Evolutionary conservation across 2,888 invertebrate genomes (phyloP).

Genomic region (Trachelus iudaicus): DNA sequence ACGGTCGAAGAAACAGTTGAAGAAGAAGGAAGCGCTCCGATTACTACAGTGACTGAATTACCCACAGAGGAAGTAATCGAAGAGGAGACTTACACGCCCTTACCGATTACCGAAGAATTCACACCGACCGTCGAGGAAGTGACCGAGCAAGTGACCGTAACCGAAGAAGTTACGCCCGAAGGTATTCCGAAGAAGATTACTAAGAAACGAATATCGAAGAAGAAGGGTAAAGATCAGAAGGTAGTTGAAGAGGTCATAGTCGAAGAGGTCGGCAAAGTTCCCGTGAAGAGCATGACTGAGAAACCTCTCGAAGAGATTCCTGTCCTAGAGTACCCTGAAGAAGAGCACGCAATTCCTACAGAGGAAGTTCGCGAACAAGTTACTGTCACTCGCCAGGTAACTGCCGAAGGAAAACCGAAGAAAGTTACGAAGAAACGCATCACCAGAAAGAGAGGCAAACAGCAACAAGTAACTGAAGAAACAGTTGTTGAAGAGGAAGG

Average conservation of each 20-base stretch:
- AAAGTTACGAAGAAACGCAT: slow-evolving; percentile 36
- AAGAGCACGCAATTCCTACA: slow-evolving; percentile 30
- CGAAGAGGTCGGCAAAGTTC: slow-evolving; percentile 33
- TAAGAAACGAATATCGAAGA: slow-evolving; percentile 54
- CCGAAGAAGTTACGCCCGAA: slow-evolving; percentile 52
- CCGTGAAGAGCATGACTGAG: slow-evolving; percentile 44
- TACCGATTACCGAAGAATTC: slow-evolving; percentile 38
- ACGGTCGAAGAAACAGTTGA: slow-evolving; percentile 8
- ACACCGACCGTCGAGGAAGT: slow-evolving; percentile 49
- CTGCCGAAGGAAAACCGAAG: slow-evolving; percentile 38
- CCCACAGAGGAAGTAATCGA: slow-evolving; percentile 10
- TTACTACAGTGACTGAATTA: slow-evolving; percentile 11
- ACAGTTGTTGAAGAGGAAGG: slow-evolving; percentile 35
- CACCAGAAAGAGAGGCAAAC: slow-evolving; percentile 62
- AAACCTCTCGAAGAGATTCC: slow-evolving; percentile 18
- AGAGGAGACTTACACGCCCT: slow-evolving; percentile 50
- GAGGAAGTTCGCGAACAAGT: slow-evolving; percentile 22
- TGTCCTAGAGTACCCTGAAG: slow-evolving; percentile 2
- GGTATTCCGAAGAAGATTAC: slow-evolving; percentile 42
- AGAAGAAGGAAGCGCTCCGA: slow-evolving; percentile 17
- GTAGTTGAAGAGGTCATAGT: slow-evolving; percentile 46
- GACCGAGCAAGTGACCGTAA: slow-evolving; percentile 62
- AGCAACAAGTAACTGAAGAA: slow-evolving; percentile 40
- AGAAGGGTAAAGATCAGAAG: slow-evolving; percentile 45
- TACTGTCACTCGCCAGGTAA: slow-evolving; percentile 36